Conservation (phyloP, 2,113 vertebrate species). For the Ariopsis seemanni region DNA sequence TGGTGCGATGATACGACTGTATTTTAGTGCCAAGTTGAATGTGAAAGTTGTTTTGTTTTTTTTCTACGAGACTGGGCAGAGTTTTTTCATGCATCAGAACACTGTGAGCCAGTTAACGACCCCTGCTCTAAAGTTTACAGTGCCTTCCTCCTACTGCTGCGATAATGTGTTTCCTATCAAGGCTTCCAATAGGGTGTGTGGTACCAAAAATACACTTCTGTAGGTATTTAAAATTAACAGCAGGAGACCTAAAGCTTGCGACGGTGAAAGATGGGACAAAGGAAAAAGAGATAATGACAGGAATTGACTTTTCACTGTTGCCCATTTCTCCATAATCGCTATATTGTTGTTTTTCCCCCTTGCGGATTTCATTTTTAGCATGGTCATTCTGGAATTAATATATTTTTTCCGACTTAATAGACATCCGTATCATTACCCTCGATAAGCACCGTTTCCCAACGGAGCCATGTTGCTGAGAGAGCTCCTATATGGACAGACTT, state of each 20-base stretch:
- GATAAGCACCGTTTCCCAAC: slow-evolving; percentile 49
- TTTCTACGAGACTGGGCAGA: neutral
- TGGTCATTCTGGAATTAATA: slow-evolving; percentile 40
- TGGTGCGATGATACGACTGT: too few species aligned
- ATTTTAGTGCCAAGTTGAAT: neutral
- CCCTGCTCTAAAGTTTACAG: neutral
- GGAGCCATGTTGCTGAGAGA: neutral
- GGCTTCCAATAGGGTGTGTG: slow-evolving; percentile 22
- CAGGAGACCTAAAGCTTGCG: slow-evolving; percentile 27
- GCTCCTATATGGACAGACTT: slow-evolving; percentile 1
- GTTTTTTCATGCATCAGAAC: neutral
- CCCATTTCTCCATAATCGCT: slow-evolving; percentile 43
- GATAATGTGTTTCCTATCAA: slow-evolving; percentile 33
- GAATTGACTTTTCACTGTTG: slow-evolving; percentile 47
- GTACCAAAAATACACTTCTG: slow-evolving; percentile 30
- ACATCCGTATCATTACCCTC: slow-evolving; percentile 47
- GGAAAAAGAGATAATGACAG: slow-evolving; percentile 44
- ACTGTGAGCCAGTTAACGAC: neutral
- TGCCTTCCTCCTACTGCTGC: neutral
- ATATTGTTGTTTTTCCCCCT: slow-evolving; percentile 37
- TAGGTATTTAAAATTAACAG: slow-evolving; percentile 55
- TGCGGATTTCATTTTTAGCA: slow-evolving; percentile 46
- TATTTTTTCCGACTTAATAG: slow-evolving; percentile 37
- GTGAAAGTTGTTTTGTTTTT: neutral
- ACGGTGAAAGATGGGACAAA: slow-evolving; percentile 36